These are phyloP conservation scores for Chionoecetes opilio DNA, from an alignment of 1,140 invertebrate species.

Conservation along the genomic window DNA sequence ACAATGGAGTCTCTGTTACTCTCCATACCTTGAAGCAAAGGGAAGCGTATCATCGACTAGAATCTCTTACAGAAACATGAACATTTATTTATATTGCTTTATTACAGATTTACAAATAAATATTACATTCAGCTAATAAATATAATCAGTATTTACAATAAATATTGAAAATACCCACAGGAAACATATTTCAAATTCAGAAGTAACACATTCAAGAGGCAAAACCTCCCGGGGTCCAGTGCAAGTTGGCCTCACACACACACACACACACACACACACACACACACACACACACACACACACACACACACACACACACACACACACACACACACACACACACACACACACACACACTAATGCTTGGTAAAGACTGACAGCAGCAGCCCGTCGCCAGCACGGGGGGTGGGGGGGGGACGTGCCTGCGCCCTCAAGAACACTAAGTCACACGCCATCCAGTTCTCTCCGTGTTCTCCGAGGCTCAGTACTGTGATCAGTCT, in stretches of 20 bases:
- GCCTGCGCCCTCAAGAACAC: background rate
- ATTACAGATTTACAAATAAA: constrained; percentile 80
- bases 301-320: background rate
- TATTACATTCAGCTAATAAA: constrained; percentile 79
- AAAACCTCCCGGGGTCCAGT: constrained; percentile 36
- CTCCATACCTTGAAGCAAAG: background rate
- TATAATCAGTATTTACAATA: constrained; percentile 79
- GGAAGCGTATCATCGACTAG: too few species aligned
- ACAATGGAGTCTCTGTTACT: background rate
- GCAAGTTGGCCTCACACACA: background rate
- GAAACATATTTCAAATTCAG: constrained; percentile 39
- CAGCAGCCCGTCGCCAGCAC: constrained; percentile 1
- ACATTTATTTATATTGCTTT: constrained; percentile 65
- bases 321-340: constrained; percentile 18
- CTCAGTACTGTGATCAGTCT: background rate
- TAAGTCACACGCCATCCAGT: background rate
- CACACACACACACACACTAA: constrained; percentile 13
- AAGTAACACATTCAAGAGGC: background rate
- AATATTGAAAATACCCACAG: constrained; percentile 77
- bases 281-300: background rate
- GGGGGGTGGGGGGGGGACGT: background rate
- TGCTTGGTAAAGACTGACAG: constrained; percentile 28
- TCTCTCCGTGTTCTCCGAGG: background rate
- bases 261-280: constrained; percentile 18
- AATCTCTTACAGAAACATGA: background rate